Conservation (phyloP, 2,113 vertebrate genomes). For the Python bivittatus region DNA sequence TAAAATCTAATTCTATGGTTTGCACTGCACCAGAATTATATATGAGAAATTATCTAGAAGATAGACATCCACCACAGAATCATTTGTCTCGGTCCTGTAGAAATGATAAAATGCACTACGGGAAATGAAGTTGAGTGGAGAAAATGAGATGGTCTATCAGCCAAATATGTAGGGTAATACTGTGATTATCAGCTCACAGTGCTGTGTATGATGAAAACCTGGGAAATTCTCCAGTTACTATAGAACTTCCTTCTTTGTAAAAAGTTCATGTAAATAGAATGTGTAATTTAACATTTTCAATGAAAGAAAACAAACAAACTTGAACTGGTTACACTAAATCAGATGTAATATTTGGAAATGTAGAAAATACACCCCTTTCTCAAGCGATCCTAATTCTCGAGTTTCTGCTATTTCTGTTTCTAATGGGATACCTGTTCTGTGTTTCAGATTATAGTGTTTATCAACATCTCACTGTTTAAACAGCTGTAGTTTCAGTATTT, state of each 20-base stretch:
- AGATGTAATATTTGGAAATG: not conserved
- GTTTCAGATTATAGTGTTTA: not conserved
- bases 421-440: not conserved
- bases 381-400: not conserved
- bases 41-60: not conserved
- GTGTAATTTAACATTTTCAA: not conserved
- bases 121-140: not conserved
- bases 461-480: not conserved
- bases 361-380: not conserved
- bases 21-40: not conserved
- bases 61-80: not conserved
- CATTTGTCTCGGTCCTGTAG: not conserved
- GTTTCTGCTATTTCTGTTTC: not conserved
- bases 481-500: not conserved
- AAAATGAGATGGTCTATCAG: not conserved
- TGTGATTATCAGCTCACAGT: not conserved
- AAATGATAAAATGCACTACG: not conserved
- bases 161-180: not conserved
- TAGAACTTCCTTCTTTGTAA: not conserved
- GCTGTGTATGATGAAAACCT: not conserved
- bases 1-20: conserved; percentile 10
- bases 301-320: not conserved
- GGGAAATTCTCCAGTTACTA: not conserved
- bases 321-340: not conserved
- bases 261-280: not conserved